Evolutionary conservation across 92 coral and sea anemone genomes (phyloP).

Genomic region (Porites cylindrica): DNA sequence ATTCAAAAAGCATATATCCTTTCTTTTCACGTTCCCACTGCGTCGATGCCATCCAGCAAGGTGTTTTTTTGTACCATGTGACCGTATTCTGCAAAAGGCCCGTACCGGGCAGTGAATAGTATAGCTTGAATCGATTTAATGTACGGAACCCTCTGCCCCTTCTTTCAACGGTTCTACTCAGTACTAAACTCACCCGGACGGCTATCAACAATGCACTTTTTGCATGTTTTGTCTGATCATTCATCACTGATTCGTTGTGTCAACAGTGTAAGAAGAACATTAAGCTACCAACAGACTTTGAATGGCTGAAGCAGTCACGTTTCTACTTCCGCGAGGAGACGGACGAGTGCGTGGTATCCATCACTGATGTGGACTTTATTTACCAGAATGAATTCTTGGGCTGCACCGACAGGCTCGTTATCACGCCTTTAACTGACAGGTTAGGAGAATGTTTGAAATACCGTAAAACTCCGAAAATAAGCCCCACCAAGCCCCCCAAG

Average conservation of each 20-base stretch:
- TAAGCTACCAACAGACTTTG: conserved; percentile 94
- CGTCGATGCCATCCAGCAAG: no score
- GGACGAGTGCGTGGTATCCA: conserved; percentile 96
- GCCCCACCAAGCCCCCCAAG: background rate
- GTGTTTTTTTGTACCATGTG: no score
- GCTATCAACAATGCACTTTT: background rate
- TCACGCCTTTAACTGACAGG: conserved; percentile 99
- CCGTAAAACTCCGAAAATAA: background rate
- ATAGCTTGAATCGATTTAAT: no score
- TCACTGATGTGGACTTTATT: conserved; percentile 96
- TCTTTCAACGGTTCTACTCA: no score
- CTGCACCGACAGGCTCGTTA: conserved; percentile 97
- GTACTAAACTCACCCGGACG: no score
- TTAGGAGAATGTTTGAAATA: background rate
- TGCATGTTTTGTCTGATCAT: background rate
- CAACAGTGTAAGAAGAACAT: conserved; percentile 90
- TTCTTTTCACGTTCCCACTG: no score
- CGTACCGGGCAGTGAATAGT: no score
- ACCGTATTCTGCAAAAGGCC: no score
- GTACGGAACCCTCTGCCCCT: no score
- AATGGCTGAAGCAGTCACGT: conserved; percentile 99
- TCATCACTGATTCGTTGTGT: background rate
- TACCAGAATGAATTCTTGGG: conserved; percentile 99
- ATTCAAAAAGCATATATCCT: no score
- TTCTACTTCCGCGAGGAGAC: conserved; percentile 99